Evolutionary conservation across 1,140 invertebrate species (phyloP).

Genomic region (Papilio xuthus): DNA sequence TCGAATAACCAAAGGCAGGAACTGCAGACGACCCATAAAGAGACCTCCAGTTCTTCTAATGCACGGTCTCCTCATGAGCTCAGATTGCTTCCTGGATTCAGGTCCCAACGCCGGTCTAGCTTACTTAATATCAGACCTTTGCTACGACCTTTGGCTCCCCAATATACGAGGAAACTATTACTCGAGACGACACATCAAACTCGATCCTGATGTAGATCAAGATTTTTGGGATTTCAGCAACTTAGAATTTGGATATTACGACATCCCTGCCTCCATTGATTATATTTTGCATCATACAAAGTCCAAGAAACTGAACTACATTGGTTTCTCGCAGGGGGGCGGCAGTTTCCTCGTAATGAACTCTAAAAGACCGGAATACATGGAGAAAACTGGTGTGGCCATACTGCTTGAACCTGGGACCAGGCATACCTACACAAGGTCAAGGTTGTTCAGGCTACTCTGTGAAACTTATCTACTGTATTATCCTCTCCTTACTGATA

Average conservation of each 20-base stretch:
- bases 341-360: constrained; percentile 50
- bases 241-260: constrained; percentile 87
- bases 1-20: constrained; percentile 61
- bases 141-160: constrained; percentile 89
- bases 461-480: constrained; percentile 38
- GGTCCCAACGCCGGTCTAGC: constrained; percentile 85
- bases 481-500: constrained; percentile 40
- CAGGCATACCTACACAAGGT: constrained; percentile 38
- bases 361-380: constrained; percentile 46
- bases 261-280: constrained; percentile 88
- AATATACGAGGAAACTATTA: constrained; percentile 86
- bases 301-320: constrained; percentile 78
- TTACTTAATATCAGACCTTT: constrained; percentile 84
- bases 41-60: constrained; percentile 48
- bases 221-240: constrained; percentile 76
- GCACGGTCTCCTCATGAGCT: constrained; percentile 86
- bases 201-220: constrained; percentile 77
- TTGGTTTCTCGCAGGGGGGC: constrained; percentile 83
- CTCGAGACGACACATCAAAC: constrained; percentile 80
- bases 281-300: constrained; percentile 80
- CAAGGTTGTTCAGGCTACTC: constrained; percentile 34
- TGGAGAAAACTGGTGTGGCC: constrained; percentile 42
- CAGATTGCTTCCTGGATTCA: constrained; percentile 84
- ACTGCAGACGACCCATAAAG: constrained; percentile 37
- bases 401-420: constrained; percentile 42